Conservation (phyloP, 2,113 vertebrate genomes). For the Callipepla californica region DNA sequence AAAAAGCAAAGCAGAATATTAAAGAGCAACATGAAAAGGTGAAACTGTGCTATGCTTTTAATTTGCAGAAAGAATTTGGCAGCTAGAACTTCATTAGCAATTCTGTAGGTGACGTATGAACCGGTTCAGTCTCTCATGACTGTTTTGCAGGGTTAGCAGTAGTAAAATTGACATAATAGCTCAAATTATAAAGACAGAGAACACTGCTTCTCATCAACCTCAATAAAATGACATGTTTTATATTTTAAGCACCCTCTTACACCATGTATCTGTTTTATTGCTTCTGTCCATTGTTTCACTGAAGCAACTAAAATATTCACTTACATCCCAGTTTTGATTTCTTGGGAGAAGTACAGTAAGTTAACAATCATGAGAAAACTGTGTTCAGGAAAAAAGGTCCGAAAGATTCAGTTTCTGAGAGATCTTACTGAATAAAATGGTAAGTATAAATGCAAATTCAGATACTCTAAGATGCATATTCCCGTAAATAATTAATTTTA, state of each 20-base stretch:
- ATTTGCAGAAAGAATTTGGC: constrained; percentile 8
- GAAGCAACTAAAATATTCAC: not conserved
- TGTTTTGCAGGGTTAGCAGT: not conserved
- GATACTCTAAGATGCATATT: constrained; percentile 3
- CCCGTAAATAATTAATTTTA: not conserved
- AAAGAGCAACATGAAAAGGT: constrained; percentile 28
- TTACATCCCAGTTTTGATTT: not conserved
- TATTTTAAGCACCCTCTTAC: not conserved
- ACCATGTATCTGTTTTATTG: not conserved
- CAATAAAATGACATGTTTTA: not conserved
- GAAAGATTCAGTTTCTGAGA: not conserved
- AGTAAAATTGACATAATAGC: not conserved
- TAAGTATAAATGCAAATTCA: not conserved
- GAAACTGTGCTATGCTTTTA: not conserved
- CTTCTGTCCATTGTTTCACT: not conserved
- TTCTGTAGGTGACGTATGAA: not conserved
- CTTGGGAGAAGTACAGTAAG: not conserved
- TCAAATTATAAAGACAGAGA: not conserved
- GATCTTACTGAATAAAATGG: not conserved
- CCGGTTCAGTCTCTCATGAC: not conserved
- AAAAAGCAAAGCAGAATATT: constrained; percentile 33
- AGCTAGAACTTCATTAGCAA: constrained; percentile 32
- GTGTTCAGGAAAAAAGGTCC: not conserved
- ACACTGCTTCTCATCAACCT: not conserved
- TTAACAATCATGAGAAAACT: not conserved